Evolutionary conservation across 2,113 vertebrate genomes (phyloP).

Genomic region (Sylvilagus bachmani): DNA sequence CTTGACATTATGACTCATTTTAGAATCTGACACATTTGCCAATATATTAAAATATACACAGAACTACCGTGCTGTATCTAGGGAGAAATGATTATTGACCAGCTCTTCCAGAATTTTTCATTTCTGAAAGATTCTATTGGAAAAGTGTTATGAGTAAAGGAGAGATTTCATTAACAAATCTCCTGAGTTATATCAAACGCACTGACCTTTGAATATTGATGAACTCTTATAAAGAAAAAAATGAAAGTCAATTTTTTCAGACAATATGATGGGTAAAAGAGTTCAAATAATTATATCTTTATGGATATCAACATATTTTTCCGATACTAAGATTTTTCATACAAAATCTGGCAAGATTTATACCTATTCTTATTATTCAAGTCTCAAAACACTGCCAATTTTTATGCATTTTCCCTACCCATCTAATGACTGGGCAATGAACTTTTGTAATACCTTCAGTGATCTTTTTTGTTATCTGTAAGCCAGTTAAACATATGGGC

Average conservation of each 20-base stretch:
- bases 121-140: slow-evolving; percentile 58
- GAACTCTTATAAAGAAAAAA: background rate
- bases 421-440: slow-evolving; percentile 35
- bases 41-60: background rate
- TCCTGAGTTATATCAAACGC: slow-evolving; percentile 58
- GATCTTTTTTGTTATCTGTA: slow-evolving; percentile 77
- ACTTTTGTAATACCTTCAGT: background rate
- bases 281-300: slow-evolving; percentile 43
- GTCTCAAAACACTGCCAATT: slow-evolving; percentile 44
- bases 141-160: slow-evolving; percentile 5
- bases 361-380: background rate
- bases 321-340: slow-evolving; percentile 54
- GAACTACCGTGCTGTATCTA: background rate
- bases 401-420: background rate
- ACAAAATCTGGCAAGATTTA: slow-evolving; percentile 11
- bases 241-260: slow-evolving; percentile 44
- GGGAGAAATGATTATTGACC: slow-evolving; percentile 36
- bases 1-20: slow-evolving; percentile 23
- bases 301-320: background rate
- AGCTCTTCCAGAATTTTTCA: slow-evolving; percentile 19
- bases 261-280: background rate
- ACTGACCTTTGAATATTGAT: slow-evolving; percentile 32
- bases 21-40: background rate
- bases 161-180: slow-evolving; percentile 43
- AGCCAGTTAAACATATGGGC: slow-evolving; percentile 64